These are phyloP conservation scores for Branchipolynoe longqiensis DNA, from an alignment of 2,888 invertebrate genomes.

Conservation along the genomic window DNA sequence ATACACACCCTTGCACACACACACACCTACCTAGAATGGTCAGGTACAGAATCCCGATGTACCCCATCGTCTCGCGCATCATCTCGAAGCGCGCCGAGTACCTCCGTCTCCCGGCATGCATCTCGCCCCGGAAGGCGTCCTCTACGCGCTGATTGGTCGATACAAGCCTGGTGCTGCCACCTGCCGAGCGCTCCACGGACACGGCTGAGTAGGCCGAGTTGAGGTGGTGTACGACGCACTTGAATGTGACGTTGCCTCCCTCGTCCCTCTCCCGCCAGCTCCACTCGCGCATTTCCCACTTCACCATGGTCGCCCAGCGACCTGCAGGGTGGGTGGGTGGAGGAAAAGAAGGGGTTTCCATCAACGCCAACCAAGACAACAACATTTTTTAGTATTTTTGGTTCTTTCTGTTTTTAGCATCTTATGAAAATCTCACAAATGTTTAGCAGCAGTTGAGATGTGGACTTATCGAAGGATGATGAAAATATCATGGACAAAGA, in stretches of 20 bases:
- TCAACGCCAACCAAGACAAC: too few relatives aligned
- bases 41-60: neutral
- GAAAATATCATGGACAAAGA: too few relatives aligned
- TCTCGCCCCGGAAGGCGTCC: neutral
- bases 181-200: constrained; percentile 18
- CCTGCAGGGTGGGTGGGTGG: too few relatives aligned
- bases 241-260: neutral
- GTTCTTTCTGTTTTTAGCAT: too few relatives aligned
- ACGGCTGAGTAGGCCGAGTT: constrained; percentile 9
- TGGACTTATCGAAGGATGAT: too few relatives aligned
- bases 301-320: neutral
- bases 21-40: constrained; percentile 14
- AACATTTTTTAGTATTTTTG: too few relatives aligned
- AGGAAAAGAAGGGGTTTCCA: too few relatives aligned
- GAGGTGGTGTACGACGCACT: constrained; percentile 11
- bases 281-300: constrained; percentile 11
- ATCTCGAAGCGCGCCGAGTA: constrained; percentile 31
- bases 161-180: neutral
- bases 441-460: too few relatives aligned
- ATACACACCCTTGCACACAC: neutral
- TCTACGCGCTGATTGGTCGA: constrained; percentile 30
- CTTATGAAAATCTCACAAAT: too few relatives aligned
- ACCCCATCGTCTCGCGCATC: neutral
- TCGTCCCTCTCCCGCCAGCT: neutral
- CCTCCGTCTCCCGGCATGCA: neutral